Evolutionary conservation across 2,888 invertebrate genomes (phyloP), one percentile per base, ranked within the genome.

Genomic region (Cylloceria caligata): DNA sequence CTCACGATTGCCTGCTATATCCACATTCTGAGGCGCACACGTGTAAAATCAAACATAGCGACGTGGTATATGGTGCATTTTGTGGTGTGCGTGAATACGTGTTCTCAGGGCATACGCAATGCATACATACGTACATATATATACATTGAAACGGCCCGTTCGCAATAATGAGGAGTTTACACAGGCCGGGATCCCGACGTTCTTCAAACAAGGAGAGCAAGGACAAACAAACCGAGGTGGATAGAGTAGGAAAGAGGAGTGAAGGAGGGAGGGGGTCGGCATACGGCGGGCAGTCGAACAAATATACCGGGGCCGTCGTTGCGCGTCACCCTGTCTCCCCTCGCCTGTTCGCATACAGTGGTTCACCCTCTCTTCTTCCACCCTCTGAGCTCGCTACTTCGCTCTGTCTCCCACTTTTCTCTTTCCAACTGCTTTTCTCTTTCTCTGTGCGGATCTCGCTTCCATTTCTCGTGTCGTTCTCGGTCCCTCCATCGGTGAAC

Each of bases 131-230:
- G 55, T 49, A 69, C 76, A 45, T 81, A 24, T 60, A 49, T 78
- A 34, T 64, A 78, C 65, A 55, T 34, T 65, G 39, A 13, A 72
- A 24, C 55, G 78, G 73, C 60, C 87, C 87, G 89, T 89, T 90
- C 88, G 89, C 89, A 90, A 91, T 92, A 90, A 91, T 90, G 91
- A 91, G 91, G 89, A 91, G 91, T 91, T 92, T 91, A 90, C 91
- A 90, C 90, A 90, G 89, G 89, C 90, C 88, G 88, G 90, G 89
- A 88, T 88, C 88, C 88, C 88, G 89, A 89, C 89, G 89, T 91
- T 91, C 91, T 90, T 92, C 91, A 91, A 91, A 91, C 91, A 91
- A 87, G 88, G 88, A 88, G 88, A 90, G 89, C 89, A 88, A 89
- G 89, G 88, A 89, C 89, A 91, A 91, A 91, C 90, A 91, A 86